Conservation (phyloP, 2,113 vertebrate species). For the Hemichromis elongatus region DNA sequence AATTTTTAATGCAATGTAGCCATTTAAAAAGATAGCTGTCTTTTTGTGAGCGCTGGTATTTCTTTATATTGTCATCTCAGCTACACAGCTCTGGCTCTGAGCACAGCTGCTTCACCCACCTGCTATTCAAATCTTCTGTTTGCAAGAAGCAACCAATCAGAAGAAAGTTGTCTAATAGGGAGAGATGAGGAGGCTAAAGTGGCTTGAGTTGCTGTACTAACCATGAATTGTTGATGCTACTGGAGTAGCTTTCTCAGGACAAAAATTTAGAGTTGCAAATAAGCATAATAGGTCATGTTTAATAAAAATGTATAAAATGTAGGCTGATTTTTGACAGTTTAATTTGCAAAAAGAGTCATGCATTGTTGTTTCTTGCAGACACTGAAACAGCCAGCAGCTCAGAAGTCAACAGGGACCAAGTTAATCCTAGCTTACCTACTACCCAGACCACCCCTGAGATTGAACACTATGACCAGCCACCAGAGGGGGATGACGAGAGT, state of each 20-base stretch:
- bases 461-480: slow-evolving; percentile 15
- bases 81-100: neutral
- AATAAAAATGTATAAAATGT: neutral
- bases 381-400: neutral
- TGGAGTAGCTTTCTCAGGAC: neutral
- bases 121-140: neutral
- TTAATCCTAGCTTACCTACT: slow-evolving; percentile 7
- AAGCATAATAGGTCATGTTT: neutral
- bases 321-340: neutral
- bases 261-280: neutral
- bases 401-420: neutral
- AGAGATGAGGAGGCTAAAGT: neutral
- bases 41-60: neutral
- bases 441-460: slow-evolving; percentile 36
- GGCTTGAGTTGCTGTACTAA: neutral
- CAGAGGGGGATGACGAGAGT: slow-evolving; percentile 14
- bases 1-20: neutral
- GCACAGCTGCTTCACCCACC: neutral
- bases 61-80: neutral
- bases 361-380: slow-evolving; percentile 16
- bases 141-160: neutral
- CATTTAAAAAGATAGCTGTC: neutral
- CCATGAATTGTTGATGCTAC: neutral
- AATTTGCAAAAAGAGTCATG: neutral
- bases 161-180: neutral